Conservation (phyloP, 2,888 invertebrate species). For the Stenchaetothrips biformis region DNA sequence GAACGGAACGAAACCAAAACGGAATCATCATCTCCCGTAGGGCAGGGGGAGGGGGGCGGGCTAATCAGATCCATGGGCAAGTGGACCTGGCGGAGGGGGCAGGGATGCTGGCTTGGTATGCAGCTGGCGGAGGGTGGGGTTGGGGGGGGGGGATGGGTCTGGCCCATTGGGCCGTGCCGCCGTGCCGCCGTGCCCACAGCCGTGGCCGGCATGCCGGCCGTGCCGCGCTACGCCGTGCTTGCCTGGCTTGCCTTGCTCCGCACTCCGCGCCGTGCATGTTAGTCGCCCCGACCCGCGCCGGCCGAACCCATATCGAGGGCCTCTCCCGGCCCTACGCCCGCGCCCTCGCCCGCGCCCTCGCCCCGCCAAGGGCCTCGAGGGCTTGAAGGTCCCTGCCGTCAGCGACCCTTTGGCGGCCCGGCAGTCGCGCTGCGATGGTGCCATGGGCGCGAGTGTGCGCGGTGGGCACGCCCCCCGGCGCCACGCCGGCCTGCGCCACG, state of each 20-base stretch:
- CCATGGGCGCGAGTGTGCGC: conserved; percentile 4
- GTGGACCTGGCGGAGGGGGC: conserved; percentile 32
- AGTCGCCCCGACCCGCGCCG: too few relatives aligned
- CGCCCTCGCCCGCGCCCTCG: neutral
- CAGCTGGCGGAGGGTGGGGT: conserved; percentile 46
- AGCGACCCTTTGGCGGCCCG: neutral
- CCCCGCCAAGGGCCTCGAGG: neutral
- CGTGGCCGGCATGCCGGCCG: too few relatives aligned
- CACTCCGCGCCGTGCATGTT: too few relatives aligned
- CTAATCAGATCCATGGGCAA: conserved; percentile 39
- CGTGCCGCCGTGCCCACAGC: too few relatives aligned
- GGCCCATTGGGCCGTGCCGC: too few relatives aligned
- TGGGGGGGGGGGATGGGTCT: conserved; percentile 32
- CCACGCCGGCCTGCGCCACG: conserved; percentile 47
- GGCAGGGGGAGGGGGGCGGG: conserved; percentile 31
- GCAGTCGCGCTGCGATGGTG: neutral
- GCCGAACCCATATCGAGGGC: neutral
- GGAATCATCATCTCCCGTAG: conserved; percentile 16
- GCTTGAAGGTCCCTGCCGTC: neutral
- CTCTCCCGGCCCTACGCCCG: neutral
- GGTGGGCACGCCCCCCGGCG: conserved; percentile 38
- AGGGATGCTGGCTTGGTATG: conserved; percentile 27
- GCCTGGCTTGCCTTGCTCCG: too few relatives aligned
- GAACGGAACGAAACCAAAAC: conserved; percentile 35
- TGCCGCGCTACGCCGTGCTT: too few relatives aligned